Percentiles rank a stretch among this genome's conserved stretches.
These are phyloP conservation scores for Platorchestia sp. DNA, from an alignment of 1,140 invertebrate genomes.

Conservation along the genomic window DNA sequence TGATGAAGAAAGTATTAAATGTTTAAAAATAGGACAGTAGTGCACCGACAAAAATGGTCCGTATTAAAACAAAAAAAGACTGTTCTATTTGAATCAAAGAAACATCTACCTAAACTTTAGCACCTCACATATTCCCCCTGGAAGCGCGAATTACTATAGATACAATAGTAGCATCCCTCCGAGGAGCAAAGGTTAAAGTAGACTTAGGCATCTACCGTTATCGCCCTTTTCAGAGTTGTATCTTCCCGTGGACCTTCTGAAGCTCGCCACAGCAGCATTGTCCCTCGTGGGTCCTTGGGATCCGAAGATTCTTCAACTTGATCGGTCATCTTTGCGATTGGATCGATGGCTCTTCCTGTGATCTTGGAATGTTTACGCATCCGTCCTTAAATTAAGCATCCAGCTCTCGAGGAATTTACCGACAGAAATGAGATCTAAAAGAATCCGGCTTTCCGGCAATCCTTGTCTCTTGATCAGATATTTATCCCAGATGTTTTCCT, in stretches of 20 bases:
- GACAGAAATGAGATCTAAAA: conserved; percentile 47
- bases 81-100: no score
- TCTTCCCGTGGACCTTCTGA: neutral
- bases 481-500: conserved; percentile 6
- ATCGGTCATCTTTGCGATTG: neutral
- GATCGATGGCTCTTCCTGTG: conserved; percentile 23
- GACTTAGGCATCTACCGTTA: neutral
- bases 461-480: conserved; percentile 32
- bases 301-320: neutral
- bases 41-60: no score
- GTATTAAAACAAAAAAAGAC: no score
- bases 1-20: no score
- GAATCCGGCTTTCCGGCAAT: conserved; percentile 4
- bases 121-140: no score
- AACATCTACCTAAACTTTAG: no score
- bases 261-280: neutral
- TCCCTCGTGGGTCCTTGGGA: neutral
- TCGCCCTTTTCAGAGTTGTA: neutral
- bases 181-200: neutral
- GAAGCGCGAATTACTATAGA: neutral
- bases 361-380: conserved; percentile 37
- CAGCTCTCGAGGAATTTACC: neutral
- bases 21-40: no score
- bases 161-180: neutral
- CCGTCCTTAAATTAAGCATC: conserved; percentile 9